Evolutionary conservation across 1,140 invertebrate genomes (phyloP), one percentile per base, ranked within the genome.

Genomic region (Heliconius nattereri): DNA sequence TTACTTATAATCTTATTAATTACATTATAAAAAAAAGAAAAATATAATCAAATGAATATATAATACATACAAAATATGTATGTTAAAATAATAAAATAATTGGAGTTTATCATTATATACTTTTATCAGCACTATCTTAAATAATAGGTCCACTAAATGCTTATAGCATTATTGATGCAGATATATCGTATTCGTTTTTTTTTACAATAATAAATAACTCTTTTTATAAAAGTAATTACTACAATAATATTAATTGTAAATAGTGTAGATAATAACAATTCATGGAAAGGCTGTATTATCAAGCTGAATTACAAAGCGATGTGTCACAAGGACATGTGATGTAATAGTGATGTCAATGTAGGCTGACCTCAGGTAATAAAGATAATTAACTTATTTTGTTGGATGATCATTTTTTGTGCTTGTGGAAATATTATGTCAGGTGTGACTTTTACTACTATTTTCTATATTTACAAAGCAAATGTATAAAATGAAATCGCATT

Each of bases 251-350:
- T 52, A 7, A 6, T 35, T 66, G 13, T 29, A 9, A 66, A 29
- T 29, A 66, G 5, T 60, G 7, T 11, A 60, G 60, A 26, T 16
- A 26, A 66, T n/a, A 66, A 66, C 23, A 66, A 1, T 37, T 76
- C 29, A 7, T 70, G 57, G 23, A 32, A 40, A 40, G 49, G 49
- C n/a, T 35, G n/a, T 76, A 54, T 76, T 76, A 70, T 66, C 57
- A 66, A 76, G 57, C 40, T 66, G 19, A 32, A 71, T 40, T 78
- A 82, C 72, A 76, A 32, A 66, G 80, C 75, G 78, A 73, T 91
- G 89, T 90, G 75, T 91, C 90, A 91, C 86, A 91, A 91, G 90
- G 89, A 76, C 81, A 73, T 86, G 84, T 92, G 89, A 91, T 90
- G 89, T 91, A 87, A 92, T 80, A 79, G 76, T 89, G 85, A 89